Base-by-base conservation (phyloP, 35 echinoderm and acorn worm species). In the Apostichopus japonicus region DNA sequence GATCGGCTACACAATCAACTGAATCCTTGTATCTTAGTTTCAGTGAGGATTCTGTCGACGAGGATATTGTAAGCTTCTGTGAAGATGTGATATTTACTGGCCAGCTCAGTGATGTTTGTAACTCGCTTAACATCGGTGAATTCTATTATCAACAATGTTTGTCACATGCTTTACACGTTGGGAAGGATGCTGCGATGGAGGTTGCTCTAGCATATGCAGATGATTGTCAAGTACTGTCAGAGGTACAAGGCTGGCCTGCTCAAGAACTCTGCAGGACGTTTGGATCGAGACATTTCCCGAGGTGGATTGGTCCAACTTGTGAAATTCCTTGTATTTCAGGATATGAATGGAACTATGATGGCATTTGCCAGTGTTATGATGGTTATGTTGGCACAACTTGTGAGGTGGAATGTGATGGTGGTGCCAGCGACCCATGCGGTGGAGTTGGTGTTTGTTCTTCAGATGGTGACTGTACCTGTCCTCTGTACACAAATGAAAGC, bases 371-470 rank as follows among this genome's bases (percentile, higher is more conserved):
- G 14, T 98, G 96, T 78, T 92, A 88, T 80, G 22, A 78, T 59
- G 96, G 96, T 13, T 98, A 91, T 83, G 93, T 88, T 92, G 96
- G 94, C 16, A 23, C 56, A 53, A 56, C 56, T 25, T 98, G 96
- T 88, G 78, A 93, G 11, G 19, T 62, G 55, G 79, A 92, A 67
- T 98, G 96, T 86, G 59, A 84, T 59, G 96, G 94, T 83, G 94
- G 96, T 57, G 94, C 89, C 78, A 80, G 55, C 11, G 84, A 73
- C 54, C 90, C 93, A n/a, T 98, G 96, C 87, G 92, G 92, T 23
- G 88, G 92, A 53, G 80, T 79, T 89, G 96, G 96, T 24, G 54
- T 95, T 55, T 98, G 96, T 72, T 25, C 51, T 51, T 8, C 51
- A 1, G 56, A 63, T 55, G 96, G 94, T 21, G 71, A 72, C 0